Evolutionary conservation across 1,140 invertebrate genomes (phyloP), one percentile per base, ranked within the genome.

Genomic region (Drosophila bifasciata): DNA sequence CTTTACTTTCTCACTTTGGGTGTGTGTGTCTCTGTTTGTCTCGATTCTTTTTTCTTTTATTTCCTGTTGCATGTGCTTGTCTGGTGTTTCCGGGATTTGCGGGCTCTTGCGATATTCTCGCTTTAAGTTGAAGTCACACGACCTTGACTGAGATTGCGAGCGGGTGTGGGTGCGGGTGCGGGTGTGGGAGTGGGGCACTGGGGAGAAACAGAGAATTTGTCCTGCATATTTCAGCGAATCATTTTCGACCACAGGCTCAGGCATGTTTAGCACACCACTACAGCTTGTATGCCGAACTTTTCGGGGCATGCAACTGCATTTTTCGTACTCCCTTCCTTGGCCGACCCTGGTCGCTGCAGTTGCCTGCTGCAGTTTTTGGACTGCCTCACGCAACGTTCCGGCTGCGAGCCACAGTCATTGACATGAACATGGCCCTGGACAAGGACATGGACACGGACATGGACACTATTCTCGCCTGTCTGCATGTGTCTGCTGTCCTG

Each of bases 401-500:
- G 32, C 5, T 36, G 32, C 32, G 11, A 13, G 39, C 36, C 62
- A 62, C 63, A 32, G 39, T 49, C 16, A 21, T 61, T 48, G 16
- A 16, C 64, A 45, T 36, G 41, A 32, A 39, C 39, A 51, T 36
- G 36, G 39, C 8, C 57, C 43, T 21, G 43, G 17, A 17, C 48
- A 76, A 69, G 64, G 63, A 67, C 62, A 68, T 67, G 70, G 36
- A 52, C 36, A 56, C 25, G 40, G 56, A 44, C 76, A 68, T 57
- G 64, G 50, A 50, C 78, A 48, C 63, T 59, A 80, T 80, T 80
- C 77, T 80, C 59, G 68, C 45, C 51, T 73, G 61, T 44, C 69
- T 64, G 70, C 49, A 9, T 75, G 60, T 50, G 53, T 66, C 43
- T 50, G 59, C 75, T 60, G 25, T 41, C 43, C 41, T 51, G 44